Percentiles rank a stretch among this genome's conserved stretches.
Conservation (phyloP, 2,797 vertebrate genomes). For the Clarias platycephalus region DNA sequence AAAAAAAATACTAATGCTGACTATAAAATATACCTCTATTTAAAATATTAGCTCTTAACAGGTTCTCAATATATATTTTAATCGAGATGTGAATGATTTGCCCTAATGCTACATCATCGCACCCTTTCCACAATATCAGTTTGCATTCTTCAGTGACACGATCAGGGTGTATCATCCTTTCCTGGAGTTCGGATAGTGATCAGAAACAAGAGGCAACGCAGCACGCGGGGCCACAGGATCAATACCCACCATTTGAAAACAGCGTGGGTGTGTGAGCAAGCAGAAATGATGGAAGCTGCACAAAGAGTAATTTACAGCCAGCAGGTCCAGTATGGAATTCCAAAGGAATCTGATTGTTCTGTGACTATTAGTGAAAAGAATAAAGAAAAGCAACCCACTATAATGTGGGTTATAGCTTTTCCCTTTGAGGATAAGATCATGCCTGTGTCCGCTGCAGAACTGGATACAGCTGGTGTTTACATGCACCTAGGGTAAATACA, state of each 20-base stretch:
- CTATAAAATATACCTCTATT: neutral
- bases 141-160: slow-evolving; percentile 30
- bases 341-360: neutral
- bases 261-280: slow-evolving; percentile 10
- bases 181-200: slow-evolving; percentile 50
- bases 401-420: neutral
- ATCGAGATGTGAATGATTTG: neutral
- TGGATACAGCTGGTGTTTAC: neutral
- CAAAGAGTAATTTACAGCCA: slow-evolving; percentile 53
- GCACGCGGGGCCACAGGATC: slow-evolving; percentile 48
- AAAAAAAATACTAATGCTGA: neutral
- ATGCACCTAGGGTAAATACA: neutral
- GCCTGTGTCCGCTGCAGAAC: neutral
- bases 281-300: slow-evolving; percentile 33
- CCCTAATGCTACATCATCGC: neutral
- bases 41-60: neutral
- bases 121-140: neutral
- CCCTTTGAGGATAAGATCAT: neutral
- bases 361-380: neutral
- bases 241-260: slow-evolving; percentile 50
- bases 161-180: slow-evolving; percentile 46
- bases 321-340: slow-evolving; percentile 49
- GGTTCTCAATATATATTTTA: neutral
- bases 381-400: neutral
- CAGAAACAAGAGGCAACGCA: slow-evolving; percentile 48